These are phyloP conservation scores for Heterodera filipjevi DNA, from an alignment of 2,888 invertebrate genomes.

Conservation along the genomic window DNA sequence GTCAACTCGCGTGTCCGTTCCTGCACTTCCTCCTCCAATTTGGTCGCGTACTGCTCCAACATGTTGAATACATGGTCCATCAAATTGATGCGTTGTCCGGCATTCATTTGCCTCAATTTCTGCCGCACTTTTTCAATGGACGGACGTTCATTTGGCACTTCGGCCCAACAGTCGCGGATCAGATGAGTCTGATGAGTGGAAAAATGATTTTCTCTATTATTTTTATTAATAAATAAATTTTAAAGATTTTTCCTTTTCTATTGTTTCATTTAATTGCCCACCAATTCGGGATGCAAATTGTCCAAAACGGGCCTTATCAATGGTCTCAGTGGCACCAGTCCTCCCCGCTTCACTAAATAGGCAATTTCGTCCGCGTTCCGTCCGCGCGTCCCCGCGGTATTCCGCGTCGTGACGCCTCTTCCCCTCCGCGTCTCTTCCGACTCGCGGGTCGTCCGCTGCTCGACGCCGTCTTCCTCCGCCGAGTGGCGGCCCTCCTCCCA, in stretches of 20 bases:
- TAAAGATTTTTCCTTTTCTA: neutral
- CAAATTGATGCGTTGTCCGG: slow-evolving; percentile 30
- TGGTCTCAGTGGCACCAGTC: slow-evolving; percentile 46
- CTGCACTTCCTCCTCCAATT: slow-evolving; percentile 53
- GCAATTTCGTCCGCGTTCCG: slow-evolving; percentile 46
- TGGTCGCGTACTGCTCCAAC: slow-evolving; percentile 47
- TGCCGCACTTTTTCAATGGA: slow-evolving; percentile 39
- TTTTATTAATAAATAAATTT: too few species aligned
- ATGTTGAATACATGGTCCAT: slow-evolving; percentile 42
- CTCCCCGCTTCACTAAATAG: slow-evolving; percentile 54
- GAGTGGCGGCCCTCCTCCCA: slow-evolving; percentile 45
- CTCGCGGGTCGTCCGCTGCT: neutral
- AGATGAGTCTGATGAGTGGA: slow-evolving; percentile 32
- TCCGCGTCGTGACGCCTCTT: neutral
- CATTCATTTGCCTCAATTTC: slow-evolving; percentile 33
- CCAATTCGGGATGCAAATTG: slow-evolving; percentile 43
- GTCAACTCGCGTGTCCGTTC: slow-evolving; percentile 56
- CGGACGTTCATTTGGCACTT: slow-evolving; percentile 38
- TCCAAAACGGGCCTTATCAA: slow-evolving; percentile 36
- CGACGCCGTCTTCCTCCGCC: neutral
- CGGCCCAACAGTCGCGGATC: slow-evolving; percentile 43
- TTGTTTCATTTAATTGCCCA: slow-evolving; percentile 15
- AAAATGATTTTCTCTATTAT: too few species aligned
- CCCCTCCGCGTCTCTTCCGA: neutral
- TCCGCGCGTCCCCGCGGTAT: neutral